Conservation (phyloP, 2,888 invertebrate genomes). For the Epirrita christyi region DNA sequence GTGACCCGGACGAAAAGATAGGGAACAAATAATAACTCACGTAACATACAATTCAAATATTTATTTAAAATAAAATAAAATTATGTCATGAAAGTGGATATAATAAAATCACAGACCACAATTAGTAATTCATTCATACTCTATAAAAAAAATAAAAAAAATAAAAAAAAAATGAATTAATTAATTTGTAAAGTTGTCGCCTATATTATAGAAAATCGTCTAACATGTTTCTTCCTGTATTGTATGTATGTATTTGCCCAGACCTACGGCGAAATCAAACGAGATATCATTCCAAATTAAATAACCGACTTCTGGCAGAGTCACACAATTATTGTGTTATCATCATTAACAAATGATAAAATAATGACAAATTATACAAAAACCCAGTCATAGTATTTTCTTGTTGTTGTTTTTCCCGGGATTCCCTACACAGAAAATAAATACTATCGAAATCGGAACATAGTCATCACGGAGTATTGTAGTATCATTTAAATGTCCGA, state of each 20-base stretch:
- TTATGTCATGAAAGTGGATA: slow-evolving; percentile 57
- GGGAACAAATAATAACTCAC: slow-evolving; percentile 41
- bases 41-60: slow-evolving; percentile 46
- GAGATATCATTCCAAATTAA: no score
- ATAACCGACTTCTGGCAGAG: no score
- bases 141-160: slow-evolving; percentile 12
- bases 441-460: no score
- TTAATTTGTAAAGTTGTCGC: slow-evolving; percentile 14
- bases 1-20: no score
- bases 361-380: background rate
- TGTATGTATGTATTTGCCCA: slow-evolving; percentile 4
- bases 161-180: slow-evolving; percentile 8
- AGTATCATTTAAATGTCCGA: no score
- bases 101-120: slow-evolving; percentile 58
- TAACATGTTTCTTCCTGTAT: slow-evolving; percentile 3
- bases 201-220: background rate
- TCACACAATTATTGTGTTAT: no score
- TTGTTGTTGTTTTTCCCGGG: no score
- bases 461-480: no score
- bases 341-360: no score
- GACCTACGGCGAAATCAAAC: background rate
- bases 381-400: no score
- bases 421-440: no score
- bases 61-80: slow-evolving; percentile 56
- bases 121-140: slow-evolving; percentile 23